Evolutionary conservation across 2,888 invertebrate genomes (phyloP), one percentile per base, ranked within the genome.

Genomic region (Tenodera sinensis): DNA sequence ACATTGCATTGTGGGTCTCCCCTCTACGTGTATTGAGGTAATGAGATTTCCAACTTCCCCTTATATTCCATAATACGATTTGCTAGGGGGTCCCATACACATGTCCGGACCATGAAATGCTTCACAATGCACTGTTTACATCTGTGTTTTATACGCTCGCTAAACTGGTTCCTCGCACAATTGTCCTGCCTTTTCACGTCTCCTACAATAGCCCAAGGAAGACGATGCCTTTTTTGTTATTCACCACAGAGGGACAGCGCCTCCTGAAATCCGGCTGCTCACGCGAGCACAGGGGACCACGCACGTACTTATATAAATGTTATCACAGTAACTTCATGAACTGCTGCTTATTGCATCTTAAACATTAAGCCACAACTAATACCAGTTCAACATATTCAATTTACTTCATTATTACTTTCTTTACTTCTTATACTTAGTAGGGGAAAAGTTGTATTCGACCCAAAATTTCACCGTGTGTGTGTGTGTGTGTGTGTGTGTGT

Each of bases 51-150:
- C 54, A 71, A 71, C 54, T 71, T 25, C 25, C 54, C 54, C 54
- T 71, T 71, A 71, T 71, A 71, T 71, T 71, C 54, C 54, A 71
- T 71, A 71, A 71, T 71, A 25, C 54, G 54, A 71, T 71, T 71
- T 71, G 54, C 54, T 42, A 42, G 25, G 54, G 54, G 54, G 54
- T 71, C 54, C 54, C 54, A 71, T 71, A 86, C 86, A 84, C 84
- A 86, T 86, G 86, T 86, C 28, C 30, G 14, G 28, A 30, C 71
- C 86, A 25, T 86, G 86, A 85, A 85, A 85, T 85, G 47, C 28
- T 54, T 85, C 27, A 86, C 86, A 86, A 86, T 86, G 71, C 20
- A 28, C 8, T 86, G 86, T 86, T 86, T 86, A 86, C 81, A 81
- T 86, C 28, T 28, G 27, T 47, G 28, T 86, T 54, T 47, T 28